phyloP scores from a whole-genome alignment of 2,888 invertebrate genomes.

The Sarcophaga rosellei region DNA sequence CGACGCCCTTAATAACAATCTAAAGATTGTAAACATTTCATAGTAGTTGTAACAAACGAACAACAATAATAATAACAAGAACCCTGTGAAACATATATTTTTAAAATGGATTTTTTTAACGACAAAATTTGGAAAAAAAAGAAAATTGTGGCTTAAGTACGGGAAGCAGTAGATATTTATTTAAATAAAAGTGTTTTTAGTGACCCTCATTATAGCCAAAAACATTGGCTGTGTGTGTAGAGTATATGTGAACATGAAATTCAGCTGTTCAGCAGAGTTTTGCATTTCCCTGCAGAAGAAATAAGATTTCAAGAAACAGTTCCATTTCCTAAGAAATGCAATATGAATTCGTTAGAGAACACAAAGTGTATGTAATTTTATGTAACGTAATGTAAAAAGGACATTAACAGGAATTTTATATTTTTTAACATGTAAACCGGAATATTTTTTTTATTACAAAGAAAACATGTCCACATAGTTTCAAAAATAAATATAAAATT shows the following conservation, averaged over 20 bases:
- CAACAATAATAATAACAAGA: background rate
- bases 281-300: background rate
- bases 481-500: too few species aligned
- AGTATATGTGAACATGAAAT: slow-evolving; percentile 42
- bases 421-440: too few species aligned
- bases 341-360: slow-evolving; percentile 7
- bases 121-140: background rate
- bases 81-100: background rate
- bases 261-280: slow-evolving; percentile 8
- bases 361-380: slow-evolving; percentile 31
- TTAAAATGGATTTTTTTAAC: slow-evolving; percentile 2
- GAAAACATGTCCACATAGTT: too few species aligned
- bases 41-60: slow-evolving; percentile 39
- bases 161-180: slow-evolving; percentile 26
- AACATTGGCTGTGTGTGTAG: slow-evolving; percentile 39
- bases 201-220: slow-evolving; percentile 23
- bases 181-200: slow-evolving; percentile 55
- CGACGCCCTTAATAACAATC: slow-evolving; percentile 62
- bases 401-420: slow-evolving; percentile 25
- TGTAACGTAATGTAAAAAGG: slow-evolving; percentile 46
- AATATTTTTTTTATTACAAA: too few species aligned
- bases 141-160: too few species aligned
- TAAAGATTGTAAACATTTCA: slow-evolving; percentile 53
- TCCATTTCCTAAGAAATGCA: background rate
- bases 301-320: background rate